A percentile compares a stretch with the other conserved stretches of the same genome.
phyloP scores from a whole-genome alignment of 2,888 invertebrate genomes.

The Eilema griseolum region DNA sequence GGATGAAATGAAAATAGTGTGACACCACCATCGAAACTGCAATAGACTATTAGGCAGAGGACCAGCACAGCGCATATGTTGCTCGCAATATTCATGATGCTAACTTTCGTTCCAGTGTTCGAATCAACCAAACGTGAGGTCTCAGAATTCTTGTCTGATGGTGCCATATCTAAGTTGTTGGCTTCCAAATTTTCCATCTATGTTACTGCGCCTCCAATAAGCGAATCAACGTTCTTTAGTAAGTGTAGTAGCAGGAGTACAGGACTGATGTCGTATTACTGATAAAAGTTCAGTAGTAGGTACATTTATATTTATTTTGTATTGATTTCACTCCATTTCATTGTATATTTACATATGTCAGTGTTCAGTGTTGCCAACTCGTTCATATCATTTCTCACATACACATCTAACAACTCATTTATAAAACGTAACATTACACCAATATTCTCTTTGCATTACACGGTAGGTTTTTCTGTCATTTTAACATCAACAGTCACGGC shows the following conservation, averaged over 20 bases:
- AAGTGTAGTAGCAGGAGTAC: not conserved
- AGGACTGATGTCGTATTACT: not conserved
- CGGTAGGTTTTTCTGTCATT: too few relatives aligned
- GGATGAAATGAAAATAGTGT: constrained; percentile 82
- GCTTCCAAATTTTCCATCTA: constrained; percentile 57
- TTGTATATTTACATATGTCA: not conserved
- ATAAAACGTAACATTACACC: too few relatives aligned
- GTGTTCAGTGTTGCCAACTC: too few relatives aligned
- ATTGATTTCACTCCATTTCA: constrained; percentile 5
- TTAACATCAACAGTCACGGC: too few relatives aligned
- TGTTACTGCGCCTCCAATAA: constrained; percentile 3
- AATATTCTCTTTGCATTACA: too few relatives aligned
- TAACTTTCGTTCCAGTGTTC: constrained; percentile 65
- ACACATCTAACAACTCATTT: too few relatives aligned
- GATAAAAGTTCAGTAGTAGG: not conserved
- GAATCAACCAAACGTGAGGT: constrained; percentile 72
- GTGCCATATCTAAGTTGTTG: constrained; percentile 62
- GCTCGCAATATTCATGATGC: constrained; percentile 74
- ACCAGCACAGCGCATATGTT: constrained; percentile 73
- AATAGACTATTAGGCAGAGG: constrained; percentile 71
- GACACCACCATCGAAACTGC: constrained; percentile 71
- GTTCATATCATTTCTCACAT: too few relatives aligned
- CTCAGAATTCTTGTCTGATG: constrained; percentile 70
- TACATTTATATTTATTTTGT: constrained; percentile 5
- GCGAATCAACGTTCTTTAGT: not conserved